Base-by-base conservation (phyloP, 2,113 vertebrate species). In the Stictonetta naevosa region DNA sequence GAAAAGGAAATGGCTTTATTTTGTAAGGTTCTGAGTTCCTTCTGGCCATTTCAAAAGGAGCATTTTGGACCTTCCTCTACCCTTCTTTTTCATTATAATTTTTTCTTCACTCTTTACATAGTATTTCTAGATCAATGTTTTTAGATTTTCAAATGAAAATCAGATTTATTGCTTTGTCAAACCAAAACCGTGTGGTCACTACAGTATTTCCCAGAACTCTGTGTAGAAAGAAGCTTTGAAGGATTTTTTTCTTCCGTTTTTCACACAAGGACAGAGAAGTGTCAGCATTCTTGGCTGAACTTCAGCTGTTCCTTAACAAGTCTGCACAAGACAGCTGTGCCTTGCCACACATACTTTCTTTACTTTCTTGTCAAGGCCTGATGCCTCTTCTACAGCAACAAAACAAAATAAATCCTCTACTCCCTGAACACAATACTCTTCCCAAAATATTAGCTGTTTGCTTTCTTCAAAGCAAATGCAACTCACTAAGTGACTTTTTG, bases 1-100 rank as follows among this genome's bases (percentile, higher is more conserved):
- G 58, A 62, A 75, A 64, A 40, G 38, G 18, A 25, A 88, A 68
- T 31, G 5, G 2, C 8, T 68, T 14, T 72, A 1, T 79, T 75
- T 31, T 31, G 10, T 40, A 13, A 63, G 50, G 10, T 68, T 63
- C 25, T 63, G n/a, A 33, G 14, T 5, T 79, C 19, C 15, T 90
- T 13, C 31, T 80, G n/a, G 8, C 21, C 4, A 14, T 86, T 67
- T 79, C 42, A 72, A 68, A 88, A 64, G 13, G 18, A 92, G 50
- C 1, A 6, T 44, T 42, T 67, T 86, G 13, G 59, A 5, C 7
- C 3, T 18, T 4, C 16, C 10, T 40, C 17, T 2, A 1, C 2
- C 0, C 2, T 5, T 50, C 62, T 56, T 46, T 13, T 4, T 22
- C 76, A 34, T 5, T 29, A 50, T 50, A 13, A 25, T 50, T 25